These are phyloP conservation scores for Diaphora mendica DNA, from an alignment of 2,888 invertebrate species.

Conservation along the genomic window DNA sequence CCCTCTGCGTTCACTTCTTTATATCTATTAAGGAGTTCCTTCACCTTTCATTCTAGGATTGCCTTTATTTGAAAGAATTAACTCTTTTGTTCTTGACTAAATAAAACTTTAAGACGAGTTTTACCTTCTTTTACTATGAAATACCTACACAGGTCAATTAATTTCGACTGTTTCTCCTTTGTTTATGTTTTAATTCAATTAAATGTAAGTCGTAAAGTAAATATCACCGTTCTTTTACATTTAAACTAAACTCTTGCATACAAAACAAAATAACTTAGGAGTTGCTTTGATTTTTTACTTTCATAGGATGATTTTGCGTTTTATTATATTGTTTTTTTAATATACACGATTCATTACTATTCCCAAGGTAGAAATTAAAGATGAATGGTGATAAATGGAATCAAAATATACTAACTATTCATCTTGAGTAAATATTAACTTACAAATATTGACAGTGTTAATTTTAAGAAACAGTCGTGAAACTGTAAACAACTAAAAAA, in stretches of 20 bases:
- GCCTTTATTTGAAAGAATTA: slow-evolving; percentile 8
- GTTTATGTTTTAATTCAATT: neutral
- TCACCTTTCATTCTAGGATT: neutral
- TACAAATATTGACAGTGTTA: too few relatives aligned
- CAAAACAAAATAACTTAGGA: neutral
- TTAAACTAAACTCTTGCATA: neutral
- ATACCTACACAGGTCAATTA: neutral
- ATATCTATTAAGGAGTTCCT: slow-evolving; percentile 42
- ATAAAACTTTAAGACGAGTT: slow-evolving; percentile 1
- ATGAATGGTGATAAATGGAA: too few relatives aligned
- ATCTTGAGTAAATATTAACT: too few relatives aligned
- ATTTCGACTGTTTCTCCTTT: neutral
- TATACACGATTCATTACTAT: neutral
- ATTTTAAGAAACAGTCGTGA: too few relatives aligned
- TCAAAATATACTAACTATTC: too few relatives aligned
- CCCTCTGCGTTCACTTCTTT: slow-evolving; percentile 38
- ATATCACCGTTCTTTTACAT: neutral
- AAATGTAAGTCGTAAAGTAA: neutral
- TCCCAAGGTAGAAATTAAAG: too few relatives aligned
- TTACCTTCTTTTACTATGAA: neutral
- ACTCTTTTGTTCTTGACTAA: neutral
- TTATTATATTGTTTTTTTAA: neutral
- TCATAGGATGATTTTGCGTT: neutral
- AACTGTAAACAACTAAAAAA: too few relatives aligned
- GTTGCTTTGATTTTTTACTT: neutral